These are phyloP conservation scores for Clytia hemisphaerica DNA, from an alignment of 30 jellyfish, hydroid and myxozoan genomes.

Conservation along the genomic window DNA sequence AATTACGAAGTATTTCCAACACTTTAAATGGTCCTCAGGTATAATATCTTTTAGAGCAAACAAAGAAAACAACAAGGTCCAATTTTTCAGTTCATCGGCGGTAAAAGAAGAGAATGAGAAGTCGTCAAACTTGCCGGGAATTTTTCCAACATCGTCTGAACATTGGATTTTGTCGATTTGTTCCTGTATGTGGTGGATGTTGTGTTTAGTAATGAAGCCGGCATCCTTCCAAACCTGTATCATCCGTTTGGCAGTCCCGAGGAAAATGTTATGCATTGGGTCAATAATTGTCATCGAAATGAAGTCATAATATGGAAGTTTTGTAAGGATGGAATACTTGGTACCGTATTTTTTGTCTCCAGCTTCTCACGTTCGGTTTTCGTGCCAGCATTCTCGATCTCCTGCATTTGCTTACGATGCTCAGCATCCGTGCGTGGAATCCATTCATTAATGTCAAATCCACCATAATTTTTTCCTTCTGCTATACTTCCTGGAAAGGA, in stretches of 20 bases:
- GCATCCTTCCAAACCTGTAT: neutral
- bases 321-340: conserved; percentile 14
- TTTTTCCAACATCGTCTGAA: neutral
- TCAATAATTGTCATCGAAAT: conserved; percentile 22
- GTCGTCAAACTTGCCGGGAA: neutral
- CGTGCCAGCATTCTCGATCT: neutral
- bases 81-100: conserved; percentile 1
- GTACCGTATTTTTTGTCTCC: conserved; percentile 13
- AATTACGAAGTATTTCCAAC: neutral
- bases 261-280: conserved; percentile 31
- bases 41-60: neutral
- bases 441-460: conserved; percentile 21
- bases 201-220: neutral
- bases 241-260: neutral
- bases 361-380: neutral
- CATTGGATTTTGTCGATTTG: neutral
- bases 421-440: conserved; percentile 15
- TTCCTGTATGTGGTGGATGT: neutral
- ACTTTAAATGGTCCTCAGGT: neutral
- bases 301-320: conserved; percentile 11
- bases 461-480: conserved; percentile 1
- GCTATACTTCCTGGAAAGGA: conserved; percentile 18
- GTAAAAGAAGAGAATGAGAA: neutral
- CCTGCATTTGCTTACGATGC: conserved; percentile 18
- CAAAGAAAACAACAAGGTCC: conserved; percentile 1